Conservation (phyloP, 2,797 vertebrate species). For the Chromobotia macracanthus region DNA sequence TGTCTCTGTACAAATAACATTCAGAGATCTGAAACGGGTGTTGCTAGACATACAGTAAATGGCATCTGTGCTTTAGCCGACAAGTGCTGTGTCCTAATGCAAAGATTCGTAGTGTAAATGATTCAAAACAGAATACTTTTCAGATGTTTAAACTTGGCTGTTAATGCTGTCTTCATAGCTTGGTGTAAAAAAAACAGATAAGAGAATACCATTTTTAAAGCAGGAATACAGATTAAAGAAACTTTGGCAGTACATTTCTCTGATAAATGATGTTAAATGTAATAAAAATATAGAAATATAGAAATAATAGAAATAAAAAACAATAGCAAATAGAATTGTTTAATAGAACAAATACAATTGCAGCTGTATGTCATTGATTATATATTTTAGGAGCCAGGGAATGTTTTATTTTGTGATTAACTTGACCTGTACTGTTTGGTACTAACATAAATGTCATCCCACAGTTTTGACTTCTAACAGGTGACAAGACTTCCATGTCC, state of each 20-base stretch:
- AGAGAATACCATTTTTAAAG: no score
- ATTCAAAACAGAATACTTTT: background rate
- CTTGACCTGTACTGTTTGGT: background rate
- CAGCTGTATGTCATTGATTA: background rate
- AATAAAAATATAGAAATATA: no score
- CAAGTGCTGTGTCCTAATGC: constrained; percentile 1
- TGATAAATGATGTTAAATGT: background rate
- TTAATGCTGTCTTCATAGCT: no score
- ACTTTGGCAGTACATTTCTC: no score
- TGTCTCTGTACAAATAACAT: constrained; percentile 38
- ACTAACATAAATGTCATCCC: background rate
- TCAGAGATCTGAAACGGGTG: constrained; percentile 31
- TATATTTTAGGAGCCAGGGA: background rate
- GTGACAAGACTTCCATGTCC: background rate
- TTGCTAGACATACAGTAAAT: constrained; percentile 12
- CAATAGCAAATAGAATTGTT: background rate
- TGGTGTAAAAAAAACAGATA: no score
- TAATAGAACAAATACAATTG: background rate
- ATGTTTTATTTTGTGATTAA: background rate
- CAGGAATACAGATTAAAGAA: no score
- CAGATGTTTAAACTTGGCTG: no score
- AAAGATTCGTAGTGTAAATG: background rate
- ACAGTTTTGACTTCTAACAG: background rate
- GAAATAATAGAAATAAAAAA: background rate
- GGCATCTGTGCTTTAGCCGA: background rate